Evolutionary conservation across 2,113 vertebrate genomes (phyloP).

Genomic region (Tetrax tetrax): DNA sequence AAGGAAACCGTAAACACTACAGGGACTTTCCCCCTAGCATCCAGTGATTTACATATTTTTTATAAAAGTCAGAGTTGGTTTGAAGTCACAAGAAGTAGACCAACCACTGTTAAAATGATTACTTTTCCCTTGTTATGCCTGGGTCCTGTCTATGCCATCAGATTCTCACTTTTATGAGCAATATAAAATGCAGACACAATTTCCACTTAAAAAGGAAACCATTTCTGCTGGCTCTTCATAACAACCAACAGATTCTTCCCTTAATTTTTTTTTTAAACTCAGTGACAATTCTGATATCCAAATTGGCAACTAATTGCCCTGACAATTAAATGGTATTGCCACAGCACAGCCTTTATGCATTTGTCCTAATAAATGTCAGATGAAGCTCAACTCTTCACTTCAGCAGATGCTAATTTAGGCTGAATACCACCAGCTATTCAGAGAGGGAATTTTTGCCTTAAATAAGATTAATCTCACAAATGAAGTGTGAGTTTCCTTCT

Average conservation of each 20-base stretch:
- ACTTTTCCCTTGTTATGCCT: constrained; percentile 15
- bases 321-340: constrained; percentile 43
- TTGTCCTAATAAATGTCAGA: constrained; percentile 66
- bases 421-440: constrained; percentile 62
- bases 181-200: neutral
- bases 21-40: constrained; percentile 33
- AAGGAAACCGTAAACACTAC: constrained; percentile 33
- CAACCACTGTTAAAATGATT: constrained; percentile 64
- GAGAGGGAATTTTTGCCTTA: constrained; percentile 62
- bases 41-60: constrained; percentile 30
- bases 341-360: constrained; percentile 60
- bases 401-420: constrained; percentile 69
- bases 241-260: constrained; percentile 3
- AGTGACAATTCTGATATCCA: constrained; percentile 51
- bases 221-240: constrained; percentile 13
- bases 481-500: constrained; percentile 59
- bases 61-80: constrained; percentile 52
- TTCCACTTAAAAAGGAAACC: constrained; percentile 22
- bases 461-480: constrained; percentile 66
- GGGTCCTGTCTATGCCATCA: neutral
- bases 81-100: constrained; percentile 52
- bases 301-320: constrained; percentile 59
- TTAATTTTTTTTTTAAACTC: constrained; percentile 36
- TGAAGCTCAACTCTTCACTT: constrained; percentile 70
- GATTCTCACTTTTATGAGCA: constrained; percentile 19